phyloP scores from a whole-genome alignment of 2,888 invertebrate species.

The Azorinus chamasolen region DNA sequence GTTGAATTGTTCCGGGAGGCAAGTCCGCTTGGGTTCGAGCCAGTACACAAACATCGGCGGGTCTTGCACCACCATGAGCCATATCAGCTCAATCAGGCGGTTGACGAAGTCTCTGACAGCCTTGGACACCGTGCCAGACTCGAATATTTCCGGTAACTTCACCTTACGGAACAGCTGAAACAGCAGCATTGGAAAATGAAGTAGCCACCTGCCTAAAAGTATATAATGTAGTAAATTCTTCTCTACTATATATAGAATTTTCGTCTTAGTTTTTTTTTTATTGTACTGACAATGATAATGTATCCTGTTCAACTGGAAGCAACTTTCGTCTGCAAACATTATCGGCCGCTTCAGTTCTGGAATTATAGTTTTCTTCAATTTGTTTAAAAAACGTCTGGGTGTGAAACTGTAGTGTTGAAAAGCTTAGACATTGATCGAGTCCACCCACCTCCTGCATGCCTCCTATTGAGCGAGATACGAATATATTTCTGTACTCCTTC shows the following conservation, averaged over 20 bases:
- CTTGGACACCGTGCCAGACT: constrained; percentile 29
- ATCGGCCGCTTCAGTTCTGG: too few relatives aligned
- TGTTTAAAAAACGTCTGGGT: too few relatives aligned
- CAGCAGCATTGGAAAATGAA: too few relatives aligned
- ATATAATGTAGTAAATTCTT: too few relatives aligned
- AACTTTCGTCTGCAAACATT: too few relatives aligned
- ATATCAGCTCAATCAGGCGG: constrained; percentile 39
- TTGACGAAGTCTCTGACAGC: constrained; percentile 42
- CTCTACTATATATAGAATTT: too few relatives aligned
- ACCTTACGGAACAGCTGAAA: constrained; percentile 50
- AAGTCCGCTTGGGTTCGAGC: constrained; percentile 48
- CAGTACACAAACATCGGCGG: constrained; percentile 50
- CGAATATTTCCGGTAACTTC: constrained; percentile 52
- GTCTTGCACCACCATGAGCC: constrained; percentile 56
- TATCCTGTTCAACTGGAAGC: too few relatives aligned
- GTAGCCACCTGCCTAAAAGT: too few relatives aligned
- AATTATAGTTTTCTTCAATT: too few relatives aligned
- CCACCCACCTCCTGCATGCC: constrained; percentile 51
- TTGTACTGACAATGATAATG: too few relatives aligned
- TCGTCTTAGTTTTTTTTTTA: too few relatives aligned
- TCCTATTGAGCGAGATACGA: constrained; percentile 39
- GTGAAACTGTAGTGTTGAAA: not conserved
- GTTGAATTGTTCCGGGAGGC: constrained; percentile 40
- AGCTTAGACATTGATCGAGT: too few relatives aligned
- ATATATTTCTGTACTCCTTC: constrained; percentile 42